Evolutionary conservation across 2,113 vertebrate species (phyloP).

Genomic region (Lathamus discolor): DNA sequence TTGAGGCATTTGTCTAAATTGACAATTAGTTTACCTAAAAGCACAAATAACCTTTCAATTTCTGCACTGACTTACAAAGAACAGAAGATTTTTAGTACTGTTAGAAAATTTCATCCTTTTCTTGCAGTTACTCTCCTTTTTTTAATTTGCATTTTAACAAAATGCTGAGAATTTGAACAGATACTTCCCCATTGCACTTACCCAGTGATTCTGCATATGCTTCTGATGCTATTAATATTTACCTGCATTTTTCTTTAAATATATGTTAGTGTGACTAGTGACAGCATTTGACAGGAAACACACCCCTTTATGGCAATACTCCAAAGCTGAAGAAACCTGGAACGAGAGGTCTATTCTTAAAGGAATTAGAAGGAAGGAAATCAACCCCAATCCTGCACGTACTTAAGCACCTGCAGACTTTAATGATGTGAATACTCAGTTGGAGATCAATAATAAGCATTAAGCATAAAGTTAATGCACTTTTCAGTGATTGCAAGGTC

Average conservation of each 20-base stretch:
- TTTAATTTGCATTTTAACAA: neutral
- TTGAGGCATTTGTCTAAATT: neutral
- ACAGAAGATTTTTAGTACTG: neutral
- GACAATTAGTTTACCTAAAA: neutral
- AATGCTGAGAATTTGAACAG: neutral
- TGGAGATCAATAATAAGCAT: conserved; percentile 23
- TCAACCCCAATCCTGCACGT: neutral
- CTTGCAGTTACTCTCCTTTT: neutral
- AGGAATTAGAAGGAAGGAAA: conserved; percentile 15
- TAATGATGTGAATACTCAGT: conserved; percentile 1
- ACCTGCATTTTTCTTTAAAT: neutral
- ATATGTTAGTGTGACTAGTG: rapidly evolving
- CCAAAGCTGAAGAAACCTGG: neutral
- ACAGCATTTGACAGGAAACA: neutral
- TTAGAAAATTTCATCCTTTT: neutral
- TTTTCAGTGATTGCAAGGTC: conserved; percentile 47
- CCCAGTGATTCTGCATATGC: neutral
- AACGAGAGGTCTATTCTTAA: neutral
- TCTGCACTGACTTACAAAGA: neutral
- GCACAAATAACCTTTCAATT: neutral
- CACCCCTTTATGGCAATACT: neutral
- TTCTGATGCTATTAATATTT: neutral
- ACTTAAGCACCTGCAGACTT: neutral
- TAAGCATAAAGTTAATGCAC: neutral
- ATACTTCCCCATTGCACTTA: neutral